A percentile compares a stretch with the other conserved stretches of the same genome.
phyloP scores from a whole-genome alignment of 2,888 invertebrate species.

The Ephialtes manifestator region DNA sequence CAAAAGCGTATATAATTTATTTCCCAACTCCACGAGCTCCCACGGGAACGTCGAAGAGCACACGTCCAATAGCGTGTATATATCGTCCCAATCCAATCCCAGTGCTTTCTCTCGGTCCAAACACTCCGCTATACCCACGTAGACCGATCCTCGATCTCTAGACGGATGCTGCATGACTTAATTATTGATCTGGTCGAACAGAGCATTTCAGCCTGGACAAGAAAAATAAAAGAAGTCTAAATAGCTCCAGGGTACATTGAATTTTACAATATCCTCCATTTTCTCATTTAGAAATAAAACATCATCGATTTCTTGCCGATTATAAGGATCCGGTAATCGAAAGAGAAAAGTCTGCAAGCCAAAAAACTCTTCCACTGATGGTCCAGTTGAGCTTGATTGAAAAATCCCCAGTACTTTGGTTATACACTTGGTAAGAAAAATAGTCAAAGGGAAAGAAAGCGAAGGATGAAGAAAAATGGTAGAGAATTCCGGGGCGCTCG shows the following conservation, averaged over 20 bases:
- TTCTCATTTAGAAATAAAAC: constrained; percentile 15
- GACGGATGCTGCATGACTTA: constrained; percentile 56
- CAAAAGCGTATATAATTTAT: constrained; percentile 81
- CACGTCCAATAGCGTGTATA: constrained; percentile 64
- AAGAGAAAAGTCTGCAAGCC: constrained; percentile 14
- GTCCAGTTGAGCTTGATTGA: constrained; percentile 24
- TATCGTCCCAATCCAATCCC: constrained; percentile 58
- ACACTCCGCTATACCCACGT: not conserved
- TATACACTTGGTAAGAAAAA: constrained; percentile 25
- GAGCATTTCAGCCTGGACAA: not conserved
- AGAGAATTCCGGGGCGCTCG: constrained; percentile 2
- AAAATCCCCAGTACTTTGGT: constrained; percentile 28
- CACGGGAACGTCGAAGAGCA: constrained; percentile 70
- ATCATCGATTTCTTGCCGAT: constrained; percentile 11
- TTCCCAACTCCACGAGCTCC: constrained; percentile 76
- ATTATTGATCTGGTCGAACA: constrained; percentile 61
- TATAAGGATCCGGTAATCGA: not conserved
- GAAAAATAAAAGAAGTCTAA: constrained; percentile 27
- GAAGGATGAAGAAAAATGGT: constrained; percentile 4
- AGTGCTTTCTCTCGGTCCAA: constrained; percentile 37
- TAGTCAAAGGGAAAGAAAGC: constrained; percentile 33
- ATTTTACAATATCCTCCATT: not conserved
- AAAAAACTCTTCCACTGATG: not conserved
- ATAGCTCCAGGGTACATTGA: not conserved
- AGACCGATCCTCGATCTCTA: constrained; percentile 45